These are phyloP conservation scores for Cerastis rubricosa DNA, from an alignment of 2,888 invertebrate genomes.

Conservation along the genomic window DNA sequence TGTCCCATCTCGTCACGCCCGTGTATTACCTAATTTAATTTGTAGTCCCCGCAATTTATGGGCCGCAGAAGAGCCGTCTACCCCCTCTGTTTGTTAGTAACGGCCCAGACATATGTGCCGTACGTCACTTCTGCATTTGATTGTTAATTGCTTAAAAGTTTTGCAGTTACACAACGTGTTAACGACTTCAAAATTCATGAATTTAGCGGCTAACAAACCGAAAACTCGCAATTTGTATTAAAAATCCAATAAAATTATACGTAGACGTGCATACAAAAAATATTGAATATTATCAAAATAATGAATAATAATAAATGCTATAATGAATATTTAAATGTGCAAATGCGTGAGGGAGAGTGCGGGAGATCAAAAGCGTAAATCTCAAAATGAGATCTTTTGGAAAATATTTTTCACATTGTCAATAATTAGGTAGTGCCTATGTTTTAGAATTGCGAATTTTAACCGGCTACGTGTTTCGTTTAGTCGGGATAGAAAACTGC, in stretches of 20 bases:
- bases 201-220: slow-evolving; percentile 11
- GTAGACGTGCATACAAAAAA: slow-evolving; percentile 46
- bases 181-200: slow-evolving; percentile 14
- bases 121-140: slow-evolving; percentile 68
- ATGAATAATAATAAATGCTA: slow-evolving; percentile 63
- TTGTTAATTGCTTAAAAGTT: slow-evolving; percentile 64
- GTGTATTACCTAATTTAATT: slow-evolving; percentile 91
- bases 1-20: slow-evolving; percentile 88
- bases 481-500: slow-evolving; percentile 31
- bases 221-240: slow-evolving; percentile 32
- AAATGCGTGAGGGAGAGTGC: slow-evolving; percentile 57
- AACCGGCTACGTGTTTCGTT: slow-evolving; percentile 20
- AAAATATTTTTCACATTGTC: slow-evolving; percentile 37
- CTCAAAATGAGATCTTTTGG: slow-evolving; percentile 28
- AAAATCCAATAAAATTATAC: slow-evolving; percentile 35
- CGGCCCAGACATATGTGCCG: slow-evolving; percentile 69
- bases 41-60: slow-evolving; percentile 89
- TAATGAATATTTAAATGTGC: slow-evolving; percentile 66
- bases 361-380: slow-evolving; percentile 55
- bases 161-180: slow-evolving; percentile 17
- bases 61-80: slow-evolving; percentile 84
- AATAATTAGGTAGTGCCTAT: slow-evolving; percentile 31
- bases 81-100: slow-evolving; percentile 81
- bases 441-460: slow-evolving; percentile 10
- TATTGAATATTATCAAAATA: slow-evolving; percentile 59